Conservation (phyloP, 2,113 vertebrate species). For the Notarius quadriscutis region DNA sequence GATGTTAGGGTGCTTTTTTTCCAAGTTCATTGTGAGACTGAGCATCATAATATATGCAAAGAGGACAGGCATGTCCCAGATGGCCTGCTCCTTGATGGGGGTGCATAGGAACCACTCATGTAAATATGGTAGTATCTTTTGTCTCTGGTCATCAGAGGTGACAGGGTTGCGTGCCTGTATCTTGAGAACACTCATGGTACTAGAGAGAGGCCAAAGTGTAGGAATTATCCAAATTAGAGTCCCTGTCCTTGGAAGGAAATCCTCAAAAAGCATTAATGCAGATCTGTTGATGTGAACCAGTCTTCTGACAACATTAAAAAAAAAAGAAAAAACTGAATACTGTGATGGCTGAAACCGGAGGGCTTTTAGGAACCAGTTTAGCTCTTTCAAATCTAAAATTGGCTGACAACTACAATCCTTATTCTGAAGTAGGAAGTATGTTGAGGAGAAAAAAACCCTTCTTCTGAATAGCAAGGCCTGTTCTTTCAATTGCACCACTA, state of each 20-base stretch:
- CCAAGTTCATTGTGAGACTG: background rate
- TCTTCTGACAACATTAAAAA: background rate
- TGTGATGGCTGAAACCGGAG: background rate
- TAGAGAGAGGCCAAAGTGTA: background rate
- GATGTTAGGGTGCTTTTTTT: background rate
- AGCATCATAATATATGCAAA: background rate
- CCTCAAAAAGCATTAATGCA: background rate
- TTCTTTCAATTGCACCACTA: background rate
- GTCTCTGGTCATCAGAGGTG: background rate
- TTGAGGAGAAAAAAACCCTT: background rate
- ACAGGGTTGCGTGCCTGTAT: background rate
- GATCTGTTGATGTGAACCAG: background rate
- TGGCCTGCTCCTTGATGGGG: background rate
- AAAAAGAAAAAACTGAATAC: background rate
- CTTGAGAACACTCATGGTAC: background rate
- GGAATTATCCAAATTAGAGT: background rate
- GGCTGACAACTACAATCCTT: background rate
- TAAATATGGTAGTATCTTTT: background rate
- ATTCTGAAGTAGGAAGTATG: background rate
- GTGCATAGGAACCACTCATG: background rate
- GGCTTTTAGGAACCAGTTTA: background rate
- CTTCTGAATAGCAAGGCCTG: background rate
- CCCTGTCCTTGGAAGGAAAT: background rate
- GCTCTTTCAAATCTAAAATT: background rate
- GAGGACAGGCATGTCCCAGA: background rate